Evolutionary conservation across 2,888 invertebrate species (phyloP), one percentile per base, ranked within the genome.

Genomic region (Drepana falcataria): DNA sequence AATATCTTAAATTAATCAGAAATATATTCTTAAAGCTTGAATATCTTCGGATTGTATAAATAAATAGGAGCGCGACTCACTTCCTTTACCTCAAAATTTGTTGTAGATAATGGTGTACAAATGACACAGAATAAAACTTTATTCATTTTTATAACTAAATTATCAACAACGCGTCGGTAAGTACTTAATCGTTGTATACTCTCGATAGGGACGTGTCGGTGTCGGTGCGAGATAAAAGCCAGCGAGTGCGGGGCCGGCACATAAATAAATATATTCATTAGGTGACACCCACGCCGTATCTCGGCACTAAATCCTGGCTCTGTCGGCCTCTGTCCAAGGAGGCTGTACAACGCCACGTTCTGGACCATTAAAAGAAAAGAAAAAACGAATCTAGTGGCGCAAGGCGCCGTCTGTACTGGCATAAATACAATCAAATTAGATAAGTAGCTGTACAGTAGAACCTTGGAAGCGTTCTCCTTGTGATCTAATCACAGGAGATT

Each of bases 181-280:
- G 61, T 57, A 59, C 60, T 65, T 69, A 73, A 70, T 69, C 59
- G 66, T 37, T 47, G 35, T 33, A 48, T 51, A 35, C 33, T n/a
- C 64, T 58, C 68, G 72, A 75, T 75, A 76, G 66, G 65, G 65
- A 71, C 77, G 71, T 77, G 81, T 81, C 79, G 64, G 61, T 67
- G 75, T 74, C 79, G 80, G 81, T 73, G 72, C 71, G 75, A 82
- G 87, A 85, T 84, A 85, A 87, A 87, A 84, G 86, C 75, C 70
- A 73, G 75, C 78, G 69, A 66, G 55, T 56, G 65, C 63, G 66
- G 70, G 69, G 72, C 70, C 74, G 69, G 72, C 80, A 81, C 81
- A 81, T 82, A 89, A 90, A 89, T 89, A 90, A 88, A 87, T 89
- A 87, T 88, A 89, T 90, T 91, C 90, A 91, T 90, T 91, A 90